Conservation (phyloP, 1,140 invertebrate genomes). For the Brachionus paranguensis region DNA sequence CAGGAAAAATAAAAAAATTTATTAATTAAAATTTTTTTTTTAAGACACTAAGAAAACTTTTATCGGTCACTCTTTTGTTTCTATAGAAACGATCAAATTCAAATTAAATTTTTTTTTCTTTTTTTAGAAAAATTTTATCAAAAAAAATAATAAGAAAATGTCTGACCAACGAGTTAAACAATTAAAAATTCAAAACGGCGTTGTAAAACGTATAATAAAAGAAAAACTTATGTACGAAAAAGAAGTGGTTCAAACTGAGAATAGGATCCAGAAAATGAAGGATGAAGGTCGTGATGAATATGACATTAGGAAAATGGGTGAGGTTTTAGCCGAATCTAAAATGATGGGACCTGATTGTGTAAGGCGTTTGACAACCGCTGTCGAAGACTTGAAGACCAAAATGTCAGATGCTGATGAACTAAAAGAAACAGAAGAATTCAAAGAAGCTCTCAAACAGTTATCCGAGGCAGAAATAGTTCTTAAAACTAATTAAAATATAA, state of each 20-base stretch:
- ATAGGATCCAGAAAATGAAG: constrained; percentile 33
- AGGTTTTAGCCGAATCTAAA: constrained; percentile 36
- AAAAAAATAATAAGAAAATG: not conserved
- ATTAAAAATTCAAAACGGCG: constrained; percentile 37
- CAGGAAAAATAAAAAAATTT: not conserved
- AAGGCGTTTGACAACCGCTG: not conserved
- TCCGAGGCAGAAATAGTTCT: constrained; percentile 18
- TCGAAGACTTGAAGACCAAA: constrained; percentile 21
- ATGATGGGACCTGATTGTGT: constrained; percentile 36
- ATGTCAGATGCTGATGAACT: constrained; percentile 9
- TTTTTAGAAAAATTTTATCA: not conserved
- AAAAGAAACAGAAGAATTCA: constrained; percentile 4
- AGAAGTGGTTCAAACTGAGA: not conserved
- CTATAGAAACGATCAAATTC: not conserved
- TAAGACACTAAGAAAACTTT: too few relatives aligned
- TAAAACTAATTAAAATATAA: not conserved
- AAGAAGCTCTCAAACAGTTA: constrained; percentile 12
- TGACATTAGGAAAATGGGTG: constrained; percentile 28
- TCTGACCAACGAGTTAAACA: not conserved
- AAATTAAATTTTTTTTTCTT: not conserved
- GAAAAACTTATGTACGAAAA: constrained; percentile 33
- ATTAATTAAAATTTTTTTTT: too few relatives aligned
- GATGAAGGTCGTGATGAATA: constrained; percentile 39
- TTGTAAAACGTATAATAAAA: constrained; percentile 35
- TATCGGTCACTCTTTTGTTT: too few relatives aligned